Percentiles rank a stretch among this genome's conserved stretches.
phyloP scores from a whole-genome alignment of 1,140 invertebrate species.

The Drosophila miranda region DNA sequence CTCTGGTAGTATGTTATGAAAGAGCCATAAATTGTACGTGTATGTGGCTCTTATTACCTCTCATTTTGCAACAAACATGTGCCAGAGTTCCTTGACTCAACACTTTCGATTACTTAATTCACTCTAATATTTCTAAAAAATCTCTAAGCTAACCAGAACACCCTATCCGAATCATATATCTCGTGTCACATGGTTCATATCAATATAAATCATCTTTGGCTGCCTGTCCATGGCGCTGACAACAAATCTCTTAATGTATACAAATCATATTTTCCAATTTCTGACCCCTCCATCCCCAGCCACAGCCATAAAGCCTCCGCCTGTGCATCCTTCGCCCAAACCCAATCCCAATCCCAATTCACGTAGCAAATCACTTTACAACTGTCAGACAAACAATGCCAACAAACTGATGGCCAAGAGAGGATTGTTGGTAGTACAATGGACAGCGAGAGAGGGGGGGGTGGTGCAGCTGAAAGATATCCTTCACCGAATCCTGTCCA shows the following conservation, averaged over 20 bases:
- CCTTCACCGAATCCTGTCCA: conserved; percentile 40
- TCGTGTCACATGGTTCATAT: conserved; percentile 28
- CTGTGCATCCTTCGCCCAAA: not conserved
- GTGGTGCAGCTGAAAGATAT: conserved; percentile 24
- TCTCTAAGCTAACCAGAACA: too few species aligned
- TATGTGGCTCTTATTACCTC: too few species aligned
- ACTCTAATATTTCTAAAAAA: too few species aligned
- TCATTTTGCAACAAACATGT: too few species aligned
- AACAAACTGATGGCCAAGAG: conserved; percentile 29
- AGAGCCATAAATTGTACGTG: too few species aligned
- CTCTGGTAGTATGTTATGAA: too few species aligned
- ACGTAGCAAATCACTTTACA: conserved; percentile 78
- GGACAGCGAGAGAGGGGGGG: not conserved
- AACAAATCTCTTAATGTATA: conserved; percentile 60
- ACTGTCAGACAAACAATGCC: conserved; percentile 73
- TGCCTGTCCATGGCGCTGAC: conserved; percentile 31
- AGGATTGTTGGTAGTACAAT: not conserved
- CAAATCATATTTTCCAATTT: conserved; percentile 73
- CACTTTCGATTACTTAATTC: too few species aligned
- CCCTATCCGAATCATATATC: conserved; percentile 34
- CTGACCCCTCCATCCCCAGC: not conserved
- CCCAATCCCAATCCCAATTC: conserved; percentile 36
- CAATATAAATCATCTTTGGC: conserved; percentile 56
- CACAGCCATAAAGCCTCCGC: not conserved
- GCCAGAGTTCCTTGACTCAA: too few species aligned